These are phyloP conservation scores for Aproaerema taeniolella DNA, from an alignment of 2,888 invertebrate genomes.

Conservation along the genomic window DNA sequence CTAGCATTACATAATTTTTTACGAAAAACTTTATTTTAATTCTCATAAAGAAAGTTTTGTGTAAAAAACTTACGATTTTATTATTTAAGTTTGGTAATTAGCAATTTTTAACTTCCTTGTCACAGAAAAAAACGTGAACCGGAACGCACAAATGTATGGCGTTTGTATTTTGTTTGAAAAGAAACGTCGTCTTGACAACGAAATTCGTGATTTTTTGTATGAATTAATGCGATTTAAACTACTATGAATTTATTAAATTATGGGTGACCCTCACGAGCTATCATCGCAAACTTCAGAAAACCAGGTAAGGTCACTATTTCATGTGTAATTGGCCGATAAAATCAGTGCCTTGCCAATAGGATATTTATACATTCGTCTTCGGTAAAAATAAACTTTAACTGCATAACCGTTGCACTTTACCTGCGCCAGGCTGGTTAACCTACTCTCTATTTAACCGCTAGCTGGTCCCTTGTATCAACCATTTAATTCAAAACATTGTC, in stretches of 20 bases:
- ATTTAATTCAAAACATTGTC: conserved; percentile 21
- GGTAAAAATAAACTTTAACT: conserved; percentile 56
- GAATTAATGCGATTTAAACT: conserved; percentile 51
- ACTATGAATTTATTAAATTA: conserved; percentile 67
- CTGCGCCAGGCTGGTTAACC: conserved; percentile 24
- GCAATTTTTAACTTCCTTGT: too few relatives aligned
- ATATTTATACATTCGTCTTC: conserved; percentile 47
- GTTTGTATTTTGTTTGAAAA: conserved; percentile 59
- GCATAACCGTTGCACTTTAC: conserved; percentile 42
- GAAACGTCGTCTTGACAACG: conserved; percentile 72
- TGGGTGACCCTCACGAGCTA: conserved; percentile 61
- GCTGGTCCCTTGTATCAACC: too few relatives aligned
- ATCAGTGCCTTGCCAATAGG: conserved; percentile 24
- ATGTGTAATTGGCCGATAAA: conserved; percentile 9
- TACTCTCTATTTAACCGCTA: conserved; percentile 15
- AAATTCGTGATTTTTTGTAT: conserved; percentile 49
- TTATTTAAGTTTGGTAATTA: too few relatives aligned
- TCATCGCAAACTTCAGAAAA: conserved; percentile 45
- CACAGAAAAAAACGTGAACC: too few relatives aligned
- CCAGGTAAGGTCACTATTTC: conserved; percentile 41
- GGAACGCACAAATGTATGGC: conserved; percentile 37
- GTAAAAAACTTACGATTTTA: too few relatives aligned
- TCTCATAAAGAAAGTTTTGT: too few relatives aligned
- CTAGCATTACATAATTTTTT: too few relatives aligned
- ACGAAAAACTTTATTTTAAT: too few relatives aligned